Evolutionary conservation across 2,797 vertebrate genomes (phyloP), one percentile per base, ranked within the genome.

Genomic region (Carduelis carduelis): DNA sequence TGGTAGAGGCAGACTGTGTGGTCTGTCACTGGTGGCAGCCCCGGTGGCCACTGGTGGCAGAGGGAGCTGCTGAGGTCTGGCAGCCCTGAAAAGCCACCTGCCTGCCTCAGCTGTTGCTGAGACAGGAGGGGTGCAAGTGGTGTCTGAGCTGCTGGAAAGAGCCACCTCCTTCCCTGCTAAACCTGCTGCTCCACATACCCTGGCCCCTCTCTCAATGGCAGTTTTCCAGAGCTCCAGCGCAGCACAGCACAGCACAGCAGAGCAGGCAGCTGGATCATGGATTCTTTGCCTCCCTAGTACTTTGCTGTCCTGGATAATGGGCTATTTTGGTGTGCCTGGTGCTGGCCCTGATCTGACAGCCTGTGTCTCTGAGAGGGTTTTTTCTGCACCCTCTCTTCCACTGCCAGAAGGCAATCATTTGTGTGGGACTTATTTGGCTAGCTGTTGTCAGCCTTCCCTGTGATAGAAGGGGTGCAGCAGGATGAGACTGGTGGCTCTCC

Each of bases 81-180:
- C 81, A 91, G 85, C n/a, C 63, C 26, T 12, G 2, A 41, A 50
- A 47, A 84, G 32, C 21, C 64, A 74, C 28, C 52, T 66, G 41
- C 27, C 74, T 90, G 69, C 57, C n/a, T 72, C 56, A 64, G 66
- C 79, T 83, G 50, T 15, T 83, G 63, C 80, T 86, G 64, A 59
- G 74, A 59, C 21, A 55, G 43, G 43, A 84, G 49, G 28, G 46
- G 37, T 52, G 32, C n/a, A 55, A 65, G 32, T 2, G 1, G 37
- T 81, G 35, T 63, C 44, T 59, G n/a, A 72, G 46, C 46, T 72
- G 46, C 71, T 87, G 52, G 53, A 47, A 87, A 60, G 41, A 84
- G 47, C 13, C 47, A 50, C 39, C 27, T 75, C n/a, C 68, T 68
- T 91, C 46, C 44, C 30, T 3, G 1, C 52, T 0, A 2, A 57